Percentiles rank a stretch among this genome's conserved stretches.
These are phyloP conservation scores for Stratiomys singularior DNA, from an alignment of 2,888 invertebrate genomes.

Conservation along the genomic window DNA sequence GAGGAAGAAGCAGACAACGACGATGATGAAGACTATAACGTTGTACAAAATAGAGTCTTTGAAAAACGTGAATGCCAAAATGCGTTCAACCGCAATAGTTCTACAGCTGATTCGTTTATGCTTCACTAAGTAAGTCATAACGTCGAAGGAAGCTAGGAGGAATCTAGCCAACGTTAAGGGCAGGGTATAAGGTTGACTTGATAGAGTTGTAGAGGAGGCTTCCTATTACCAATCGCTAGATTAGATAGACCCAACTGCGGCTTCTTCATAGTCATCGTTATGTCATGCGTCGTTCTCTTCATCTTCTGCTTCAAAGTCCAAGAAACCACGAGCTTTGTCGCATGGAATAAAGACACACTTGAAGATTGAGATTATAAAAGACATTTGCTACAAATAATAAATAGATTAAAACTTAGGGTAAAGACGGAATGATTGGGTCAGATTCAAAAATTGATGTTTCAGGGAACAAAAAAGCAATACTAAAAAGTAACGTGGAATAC, in stretches of 20 bases:
- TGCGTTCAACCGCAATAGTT: neutral
- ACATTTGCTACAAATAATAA: neutral
- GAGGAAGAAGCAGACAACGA: neutral
- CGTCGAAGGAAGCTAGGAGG: too few relatives aligned
- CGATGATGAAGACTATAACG: neutral
- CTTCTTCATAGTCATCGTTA: neutral
- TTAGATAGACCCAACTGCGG: neutral
- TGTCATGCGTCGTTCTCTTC: neutral
- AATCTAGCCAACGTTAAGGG: neutral
- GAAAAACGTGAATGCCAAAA: neutral
- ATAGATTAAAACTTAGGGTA: neutral
- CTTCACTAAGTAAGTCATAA: neutral
- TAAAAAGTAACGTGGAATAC: too few relatives aligned
- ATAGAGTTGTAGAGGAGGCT: neutral
- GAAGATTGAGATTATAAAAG: slow-evolving; percentile 9
- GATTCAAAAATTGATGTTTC: too few relatives aligned
- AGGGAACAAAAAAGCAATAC: too few relatives aligned
- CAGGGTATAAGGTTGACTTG: neutral
- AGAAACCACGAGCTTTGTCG: neutral
- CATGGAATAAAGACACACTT: neutral
- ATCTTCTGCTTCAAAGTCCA: neutral
- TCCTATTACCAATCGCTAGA: neutral
- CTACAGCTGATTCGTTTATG: neutral
- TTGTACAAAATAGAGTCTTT: too few relatives aligned
- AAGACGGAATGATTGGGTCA: neutral